Evolutionary conservation across 2,113 vertebrate species (phyloP).

Genomic region (Falco punctatus): DNA sequence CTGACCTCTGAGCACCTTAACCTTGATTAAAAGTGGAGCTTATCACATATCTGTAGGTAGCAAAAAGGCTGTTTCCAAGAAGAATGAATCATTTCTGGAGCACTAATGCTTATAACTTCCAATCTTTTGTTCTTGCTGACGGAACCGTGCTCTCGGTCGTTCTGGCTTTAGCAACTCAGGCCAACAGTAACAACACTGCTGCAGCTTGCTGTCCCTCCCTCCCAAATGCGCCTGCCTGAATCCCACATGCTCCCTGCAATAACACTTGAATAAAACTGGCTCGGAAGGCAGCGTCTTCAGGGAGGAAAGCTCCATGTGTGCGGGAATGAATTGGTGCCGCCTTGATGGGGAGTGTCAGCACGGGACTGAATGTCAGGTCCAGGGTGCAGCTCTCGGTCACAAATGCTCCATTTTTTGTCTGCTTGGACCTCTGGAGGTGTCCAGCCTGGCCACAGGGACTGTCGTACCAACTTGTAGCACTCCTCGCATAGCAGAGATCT

Average conservation of each 20-base stretch:
- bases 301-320: background rate
- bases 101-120: conserved; percentile 5
- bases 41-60: background rate
- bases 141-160: background rate
- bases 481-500: background rate
- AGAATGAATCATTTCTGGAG: conserved; percentile 49
- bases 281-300: background rate
- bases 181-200: background rate
- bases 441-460: background rate
- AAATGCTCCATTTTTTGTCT: background rate
- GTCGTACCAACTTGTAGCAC: background rate
- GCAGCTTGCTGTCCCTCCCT: background rate
- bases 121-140: conserved; percentile 8
- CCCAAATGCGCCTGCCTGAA: background rate
- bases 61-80: conserved; percentile 26
- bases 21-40: background rate
- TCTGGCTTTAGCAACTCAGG: background rate
- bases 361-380: background rate
- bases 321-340: background rate
- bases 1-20: background rate
- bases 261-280: background rate
- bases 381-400: background rate
- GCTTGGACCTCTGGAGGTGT: background rate
- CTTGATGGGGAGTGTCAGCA: background rate
- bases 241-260: background rate